Evolutionary conservation across 2,888 invertebrate species (phyloP).

Genomic region (Smittia sp.): DNA sequence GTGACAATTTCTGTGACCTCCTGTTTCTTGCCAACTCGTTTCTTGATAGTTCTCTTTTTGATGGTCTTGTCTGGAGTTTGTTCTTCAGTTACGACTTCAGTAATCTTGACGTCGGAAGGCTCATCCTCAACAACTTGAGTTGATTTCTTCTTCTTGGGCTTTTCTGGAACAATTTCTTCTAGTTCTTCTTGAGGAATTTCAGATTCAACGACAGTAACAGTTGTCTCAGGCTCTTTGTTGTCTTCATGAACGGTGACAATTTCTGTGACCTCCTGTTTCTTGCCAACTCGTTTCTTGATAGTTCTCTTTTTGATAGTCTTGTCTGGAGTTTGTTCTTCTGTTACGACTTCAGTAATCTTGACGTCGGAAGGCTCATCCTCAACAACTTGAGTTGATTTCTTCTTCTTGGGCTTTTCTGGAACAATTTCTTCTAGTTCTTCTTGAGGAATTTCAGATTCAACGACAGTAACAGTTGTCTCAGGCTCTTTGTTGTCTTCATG

Average conservation of each 20-base stretch:
- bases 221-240: constrained; percentile 49
- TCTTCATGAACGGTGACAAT: constrained; percentile 49
- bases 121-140: constrained; percentile 43
- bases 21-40: constrained; percentile 52
- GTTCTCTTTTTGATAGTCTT: constrained; percentile 45
- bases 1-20: constrained; percentile 54
- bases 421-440: constrained; percentile 44
- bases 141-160: constrained; percentile 39
- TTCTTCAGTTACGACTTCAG: constrained; percentile 46
- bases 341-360: constrained; percentile 47
- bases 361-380: constrained; percentile 43
- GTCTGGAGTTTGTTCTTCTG: constrained; percentile 47
- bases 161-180: constrained; percentile 10
- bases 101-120: constrained; percentile 47
- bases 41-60: constrained; percentile 47
- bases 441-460: constrained; percentile 49
- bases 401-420: background rate
- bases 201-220: constrained; percentile 46
- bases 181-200: constrained; percentile 44
- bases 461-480: constrained; percentile 53
- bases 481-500: constrained; percentile 53
- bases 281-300: constrained; percentile 46
- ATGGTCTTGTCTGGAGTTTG: constrained; percentile 46
- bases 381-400: constrained; percentile 38
- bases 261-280: constrained; percentile 47